Evolutionary conservation across 2,797 vertebrate species (phyloP).

Genomic region (Threskiornis aethiopicus): DNA sequence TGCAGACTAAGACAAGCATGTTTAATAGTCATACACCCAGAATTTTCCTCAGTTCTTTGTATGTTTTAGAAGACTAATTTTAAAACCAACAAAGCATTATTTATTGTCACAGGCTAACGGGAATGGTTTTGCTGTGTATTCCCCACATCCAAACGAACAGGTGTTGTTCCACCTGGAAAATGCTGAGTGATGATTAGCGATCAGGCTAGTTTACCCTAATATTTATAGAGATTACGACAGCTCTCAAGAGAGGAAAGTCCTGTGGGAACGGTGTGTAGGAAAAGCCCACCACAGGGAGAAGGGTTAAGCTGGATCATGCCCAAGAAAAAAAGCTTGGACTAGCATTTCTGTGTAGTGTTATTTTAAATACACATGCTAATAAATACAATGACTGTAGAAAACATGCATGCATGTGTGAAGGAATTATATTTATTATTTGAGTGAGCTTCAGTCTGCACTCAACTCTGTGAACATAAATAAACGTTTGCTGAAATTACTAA

Average conservation of each 20-base stretch:
- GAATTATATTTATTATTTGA: background rate
- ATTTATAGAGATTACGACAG: background rate
- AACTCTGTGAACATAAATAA: background rate
- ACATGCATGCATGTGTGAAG: background rate
- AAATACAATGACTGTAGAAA: background rate
- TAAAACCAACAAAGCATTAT: background rate
- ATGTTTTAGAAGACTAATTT: background rate
- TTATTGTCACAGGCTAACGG: background rate
- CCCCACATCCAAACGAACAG: background rate
- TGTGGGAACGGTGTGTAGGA: background rate
- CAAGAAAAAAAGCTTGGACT: background rate
- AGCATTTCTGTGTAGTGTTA: background rate
- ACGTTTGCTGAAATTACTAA: background rate
- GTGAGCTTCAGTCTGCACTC: background rate
- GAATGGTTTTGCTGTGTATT: background rate
- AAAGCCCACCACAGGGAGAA: fast-evolving
- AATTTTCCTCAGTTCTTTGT: background rate
- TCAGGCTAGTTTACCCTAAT: background rate
- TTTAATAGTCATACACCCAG: background rate
- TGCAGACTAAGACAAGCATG: background rate
- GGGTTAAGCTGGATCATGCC: background rate
- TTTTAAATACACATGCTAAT: background rate
- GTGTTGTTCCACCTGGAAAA: background rate
- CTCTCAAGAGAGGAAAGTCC: background rate
- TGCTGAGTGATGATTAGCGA: background rate